phyloP scores from a whole-genome alignment of 2,113 vertebrate genomes.

The Actinemys pallida region DNA sequence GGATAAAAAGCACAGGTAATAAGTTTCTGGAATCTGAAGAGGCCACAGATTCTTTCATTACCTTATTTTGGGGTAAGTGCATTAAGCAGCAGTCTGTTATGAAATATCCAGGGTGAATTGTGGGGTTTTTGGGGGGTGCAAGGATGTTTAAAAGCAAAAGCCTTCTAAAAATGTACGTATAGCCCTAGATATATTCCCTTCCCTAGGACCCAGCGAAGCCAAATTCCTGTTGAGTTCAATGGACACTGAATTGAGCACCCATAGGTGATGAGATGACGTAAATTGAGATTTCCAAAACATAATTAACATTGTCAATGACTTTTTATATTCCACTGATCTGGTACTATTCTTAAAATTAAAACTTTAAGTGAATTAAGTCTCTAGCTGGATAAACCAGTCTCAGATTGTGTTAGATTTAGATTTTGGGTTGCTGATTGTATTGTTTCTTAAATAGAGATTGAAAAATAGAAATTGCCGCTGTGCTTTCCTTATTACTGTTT shows the following conservation, averaged over 20 bases:
- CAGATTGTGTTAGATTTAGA: neutral
- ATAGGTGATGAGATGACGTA: neutral
- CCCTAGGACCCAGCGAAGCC: neutral
- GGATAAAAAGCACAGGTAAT: slow-evolving; percentile 7
- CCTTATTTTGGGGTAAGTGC: neutral
- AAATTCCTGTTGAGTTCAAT: neutral
- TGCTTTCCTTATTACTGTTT: neutral
- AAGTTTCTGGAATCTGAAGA: slow-evolving; percentile 19
- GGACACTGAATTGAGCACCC: neutral
- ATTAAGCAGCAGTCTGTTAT: neutral
- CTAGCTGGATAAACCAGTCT: neutral
- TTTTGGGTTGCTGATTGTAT: neutral
- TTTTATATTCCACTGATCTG: slow-evolving; percentile 5
- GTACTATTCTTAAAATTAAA: neutral
- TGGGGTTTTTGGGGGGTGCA: neutral
- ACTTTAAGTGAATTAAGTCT: slow-evolving; percentile 6
- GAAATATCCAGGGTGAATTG: neutral
- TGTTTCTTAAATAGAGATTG: too few relatives aligned
- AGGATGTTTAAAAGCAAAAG: neutral
- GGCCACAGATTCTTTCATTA: neutral
- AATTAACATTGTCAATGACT: neutral
- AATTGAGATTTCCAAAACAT: neutral
- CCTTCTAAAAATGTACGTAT: neutral
- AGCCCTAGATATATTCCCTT: neutral
- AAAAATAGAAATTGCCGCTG: neutral